phyloP scores from a whole-genome alignment of 2,113 vertebrate genomes.

The Menura novaehollandiae region DNA sequence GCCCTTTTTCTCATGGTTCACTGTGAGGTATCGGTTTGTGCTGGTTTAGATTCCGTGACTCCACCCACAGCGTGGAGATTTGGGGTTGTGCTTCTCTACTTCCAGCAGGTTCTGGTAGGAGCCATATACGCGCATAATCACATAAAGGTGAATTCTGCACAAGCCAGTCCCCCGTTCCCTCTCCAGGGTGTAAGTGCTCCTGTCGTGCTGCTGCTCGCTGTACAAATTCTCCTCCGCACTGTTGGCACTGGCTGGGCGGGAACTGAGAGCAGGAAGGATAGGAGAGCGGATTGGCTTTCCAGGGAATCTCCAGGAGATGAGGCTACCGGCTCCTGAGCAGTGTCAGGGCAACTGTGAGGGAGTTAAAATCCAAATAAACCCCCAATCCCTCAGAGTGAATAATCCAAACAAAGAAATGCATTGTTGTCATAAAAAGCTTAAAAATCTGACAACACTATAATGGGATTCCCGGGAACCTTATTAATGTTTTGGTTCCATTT shows the following conservation, averaged over 20 bases:
- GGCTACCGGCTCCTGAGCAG: neutral
- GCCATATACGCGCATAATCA: neutral
- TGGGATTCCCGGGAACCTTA: neutral
- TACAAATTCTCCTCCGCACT: neutral
- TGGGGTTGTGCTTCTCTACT: neutral
- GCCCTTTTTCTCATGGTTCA: rapidly evolving
- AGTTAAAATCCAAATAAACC: neutral
- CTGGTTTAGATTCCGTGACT: neutral
- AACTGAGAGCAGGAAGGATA: neutral
- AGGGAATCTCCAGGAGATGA: neutral
- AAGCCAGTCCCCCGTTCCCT: neutral
- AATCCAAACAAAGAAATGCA: neutral
- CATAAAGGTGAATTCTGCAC: neutral
- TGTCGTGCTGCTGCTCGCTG: neutral
- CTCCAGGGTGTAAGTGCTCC: neutral
- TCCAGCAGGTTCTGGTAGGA: neutral
- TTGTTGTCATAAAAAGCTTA: neutral
- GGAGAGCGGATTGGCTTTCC: neutral
- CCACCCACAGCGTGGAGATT: neutral
- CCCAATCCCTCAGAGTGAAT: neutral
- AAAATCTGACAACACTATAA: neutral
- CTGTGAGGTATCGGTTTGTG: neutral
- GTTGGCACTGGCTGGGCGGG: neutral
- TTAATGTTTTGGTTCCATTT: too few relatives aligned
- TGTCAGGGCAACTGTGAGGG: neutral